Base-by-base conservation (phyloP, 2,888 invertebrate genomes). In the Glaucopsyche alexis region DNA sequence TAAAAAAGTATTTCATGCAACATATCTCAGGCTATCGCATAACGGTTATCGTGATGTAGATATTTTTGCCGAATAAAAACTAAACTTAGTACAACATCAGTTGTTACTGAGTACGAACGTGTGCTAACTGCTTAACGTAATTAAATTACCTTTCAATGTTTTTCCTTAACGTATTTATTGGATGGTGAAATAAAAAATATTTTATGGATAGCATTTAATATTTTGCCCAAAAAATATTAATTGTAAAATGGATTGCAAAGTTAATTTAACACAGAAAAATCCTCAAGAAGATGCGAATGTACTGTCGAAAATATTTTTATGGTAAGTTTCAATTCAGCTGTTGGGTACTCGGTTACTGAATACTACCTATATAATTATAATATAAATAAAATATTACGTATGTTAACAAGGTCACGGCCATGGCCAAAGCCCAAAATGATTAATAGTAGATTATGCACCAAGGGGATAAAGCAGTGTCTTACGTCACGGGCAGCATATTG, bases 291-390 rank as follows among this genome's bases (percentile, higher is more conserved):
- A 85, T 72, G 94, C 95, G 0, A 95, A 94, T 84, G 81, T 93
- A 66, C 73, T 95, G 29, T 94, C 94, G 9, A 94, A 92, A 85
- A 83, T 94, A 76, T 87, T 95, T 79, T 94, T 95, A 81, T 94
- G 94, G 95, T 95, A 85, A 95, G 95, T 94, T 60, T 42, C 11
- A 14, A 16, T 42, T 49, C 13, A 45, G 9, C 0, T n/a, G 8
- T n/a, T 66, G 38, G 0, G 40, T 2, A 42, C n/a, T 42, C 5
- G n/a, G 66, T 16, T 66, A 14, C 1, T 40, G 14, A 40, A 14
- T 40, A 65, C 7, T 14, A n/a, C n/a, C n/a, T n/a, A n/a, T n/a
- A n/a, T n/a, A n/a, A n/a, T n/a, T n/a, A n/a, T n/a, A n/a, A 38
- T 8, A 13, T 13, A 5, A 40, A 65, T 52, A 52, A 16, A n/a